Evolutionary conservation across 2,888 invertebrate species (phyloP).

Genomic region (Hoplodrina blanda): DNA sequence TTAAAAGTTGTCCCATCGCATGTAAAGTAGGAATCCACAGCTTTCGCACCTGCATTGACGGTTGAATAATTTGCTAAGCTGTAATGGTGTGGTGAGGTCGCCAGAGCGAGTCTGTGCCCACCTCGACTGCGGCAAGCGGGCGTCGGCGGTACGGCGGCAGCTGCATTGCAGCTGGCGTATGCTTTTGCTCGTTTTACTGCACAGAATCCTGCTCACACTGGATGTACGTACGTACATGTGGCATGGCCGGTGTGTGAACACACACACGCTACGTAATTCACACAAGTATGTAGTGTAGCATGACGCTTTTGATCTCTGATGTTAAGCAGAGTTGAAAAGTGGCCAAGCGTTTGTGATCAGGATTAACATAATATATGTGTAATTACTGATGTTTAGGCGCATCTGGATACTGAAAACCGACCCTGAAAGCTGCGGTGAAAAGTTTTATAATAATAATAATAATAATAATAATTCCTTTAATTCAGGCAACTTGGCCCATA

Average conservation of each 20-base stretch:
- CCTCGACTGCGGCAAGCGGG: slow-evolving; percentile 64
- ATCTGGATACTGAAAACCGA: slow-evolving; percentile 10
- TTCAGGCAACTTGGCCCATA: no score
- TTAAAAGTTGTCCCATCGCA: background rate
- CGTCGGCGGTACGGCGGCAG: slow-evolving; percentile 74
- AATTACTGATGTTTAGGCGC: slow-evolving; percentile 16
- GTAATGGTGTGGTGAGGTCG: slow-evolving; percentile 65
- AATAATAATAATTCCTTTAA: no score
- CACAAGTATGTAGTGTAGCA: slow-evolving; percentile 19
- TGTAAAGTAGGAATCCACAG: slow-evolving; percentile 15
- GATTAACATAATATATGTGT: slow-evolving; percentile 26
- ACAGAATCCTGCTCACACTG: slow-evolving; percentile 61
- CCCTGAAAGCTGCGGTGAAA: background rate
- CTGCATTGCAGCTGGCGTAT: slow-evolving; percentile 87
- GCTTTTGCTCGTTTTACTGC: slow-evolving; percentile 86
- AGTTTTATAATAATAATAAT: no score
- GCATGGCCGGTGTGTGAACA: slow-evolving; percentile 8
- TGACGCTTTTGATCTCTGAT: slow-evolving; percentile 57
- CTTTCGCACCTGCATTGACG: slow-evolving; percentile 72
- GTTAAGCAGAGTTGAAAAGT: slow-evolving; percentile 44
- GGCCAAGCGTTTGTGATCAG: slow-evolving; percentile 29
- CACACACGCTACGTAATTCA: slow-evolving; percentile 2
- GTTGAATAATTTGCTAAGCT: slow-evolving; percentile 77
- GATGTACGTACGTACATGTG: slow-evolving; percentile 28
- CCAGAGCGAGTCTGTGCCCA: slow-evolving; percentile 51